A percentile compares a stretch with the other conserved stretches of the same genome.
phyloP scores from a whole-genome alignment of 2,888 invertebrate genomes.

The Hymenopus coronatus region DNA sequence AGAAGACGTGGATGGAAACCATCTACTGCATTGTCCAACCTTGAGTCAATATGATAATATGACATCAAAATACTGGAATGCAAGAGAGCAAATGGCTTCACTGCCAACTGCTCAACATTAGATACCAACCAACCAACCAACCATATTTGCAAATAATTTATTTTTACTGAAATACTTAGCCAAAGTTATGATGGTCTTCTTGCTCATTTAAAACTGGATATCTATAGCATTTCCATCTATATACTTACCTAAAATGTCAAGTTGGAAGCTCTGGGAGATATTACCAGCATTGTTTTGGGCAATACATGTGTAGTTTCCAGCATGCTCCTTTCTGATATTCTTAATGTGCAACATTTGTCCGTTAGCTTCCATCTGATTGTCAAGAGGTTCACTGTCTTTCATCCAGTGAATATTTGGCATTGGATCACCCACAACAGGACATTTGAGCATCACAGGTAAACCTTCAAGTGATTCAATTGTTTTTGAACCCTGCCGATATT shows the following conservation, averaged over 20 bases:
- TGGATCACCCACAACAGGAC: slow-evolving; percentile 58
- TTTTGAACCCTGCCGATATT: slow-evolving; percentile 31
- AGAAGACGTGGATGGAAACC: too few species aligned
- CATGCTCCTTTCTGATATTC: slow-evolving; percentile 44
- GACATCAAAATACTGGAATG: too few species aligned
- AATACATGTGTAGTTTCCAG: slow-evolving; percentile 59
- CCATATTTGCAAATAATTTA: background rate
- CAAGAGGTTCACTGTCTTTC: slow-evolving; percentile 51
- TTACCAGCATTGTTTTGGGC: slow-evolving; percentile 58
- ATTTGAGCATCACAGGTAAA: slow-evolving; percentile 51
- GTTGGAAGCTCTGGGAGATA: slow-evolving; percentile 47
- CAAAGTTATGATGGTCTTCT: too few species aligned
- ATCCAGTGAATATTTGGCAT: slow-evolving; percentile 58
- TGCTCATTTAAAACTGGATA: too few species aligned
- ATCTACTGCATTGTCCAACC: too few species aligned
- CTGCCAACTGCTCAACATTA: too few species aligned
- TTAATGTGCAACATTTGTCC: slow-evolving; percentile 47
- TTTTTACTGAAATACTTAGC: background rate
- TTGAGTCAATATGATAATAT: too few species aligned
- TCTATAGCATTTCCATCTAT: background rate
- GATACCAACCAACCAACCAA: too few species aligned
- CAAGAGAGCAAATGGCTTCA: too few species aligned
- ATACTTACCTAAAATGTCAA: slow-evolving; percentile 50
- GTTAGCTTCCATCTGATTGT: slow-evolving; percentile 36
- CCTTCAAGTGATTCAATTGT: slow-evolving; percentile 47